Evolutionary conservation across 1,140 invertebrate genomes (phyloP).

Genomic region (Scaptodrosophila lebanonensis): DNA sequence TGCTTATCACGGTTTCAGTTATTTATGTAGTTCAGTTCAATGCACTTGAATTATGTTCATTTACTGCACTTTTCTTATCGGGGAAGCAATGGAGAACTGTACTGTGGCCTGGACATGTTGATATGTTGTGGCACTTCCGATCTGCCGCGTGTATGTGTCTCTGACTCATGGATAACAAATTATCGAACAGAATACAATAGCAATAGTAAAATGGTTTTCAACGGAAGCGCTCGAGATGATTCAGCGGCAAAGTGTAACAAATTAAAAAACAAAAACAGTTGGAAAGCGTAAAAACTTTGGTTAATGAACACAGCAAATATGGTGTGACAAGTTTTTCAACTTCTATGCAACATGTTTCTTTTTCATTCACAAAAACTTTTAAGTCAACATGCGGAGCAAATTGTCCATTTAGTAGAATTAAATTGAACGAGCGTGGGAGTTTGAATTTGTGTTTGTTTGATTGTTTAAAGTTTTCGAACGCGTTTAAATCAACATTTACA

Average conservation of each 20-base stretch:
- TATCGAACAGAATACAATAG: constrained; percentile 32
- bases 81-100: constrained; percentile 11
- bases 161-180: constrained; percentile 1
- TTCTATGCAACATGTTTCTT: too few species aligned
- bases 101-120: neutral
- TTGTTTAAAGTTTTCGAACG: constrained; percentile 10
- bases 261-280: constrained; percentile 11
- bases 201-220: constrained; percentile 22
- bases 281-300: neutral
- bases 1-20: constrained; percentile 17
- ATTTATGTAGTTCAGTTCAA: constrained; percentile 21
- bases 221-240: constrained; percentile 35
- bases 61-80: constrained; percentile 21
- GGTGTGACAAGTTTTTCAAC: constrained; percentile 64
- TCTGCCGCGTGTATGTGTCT: constrained; percentile 33
- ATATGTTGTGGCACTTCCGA: constrained; percentile 35
- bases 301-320: constrained; percentile 34
- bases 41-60: constrained; percentile 26
- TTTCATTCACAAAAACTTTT: constrained; percentile 45
- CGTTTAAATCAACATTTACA: constrained; percentile 49
- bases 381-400: constrained; percentile 15
- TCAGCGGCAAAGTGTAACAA: constrained; percentile 26
- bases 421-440: constrained; percentile 49
- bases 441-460: constrained; percentile 15
- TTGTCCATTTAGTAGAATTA: too few species aligned